Evolutionary conservation across 1,140 invertebrate genomes (phyloP), one percentile per base, ranked within the genome.

Genomic region (Zelostemma sp.): DNA sequence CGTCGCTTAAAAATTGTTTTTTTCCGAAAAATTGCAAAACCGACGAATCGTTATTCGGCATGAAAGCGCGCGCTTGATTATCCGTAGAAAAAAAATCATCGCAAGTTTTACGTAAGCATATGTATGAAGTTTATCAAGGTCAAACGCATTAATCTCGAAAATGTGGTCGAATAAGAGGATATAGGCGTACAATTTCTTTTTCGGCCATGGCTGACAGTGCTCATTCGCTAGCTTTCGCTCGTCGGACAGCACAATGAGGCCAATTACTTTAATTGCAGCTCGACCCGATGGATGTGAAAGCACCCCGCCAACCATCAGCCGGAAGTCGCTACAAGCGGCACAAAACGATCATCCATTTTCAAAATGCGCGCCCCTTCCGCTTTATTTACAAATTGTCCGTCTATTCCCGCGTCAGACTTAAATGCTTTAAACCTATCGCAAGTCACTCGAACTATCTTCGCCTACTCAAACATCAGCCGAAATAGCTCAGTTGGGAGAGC

Each of bases 401-500:
- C n/a, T n/a, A n/a, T n/a, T n/a, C n/a, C n/a, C n/a, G n/a, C n/a
- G n/a, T n/a, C n/a, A n/a, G n/a, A n/a, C n/a, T n/a, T n/a, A n/a
- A n/a, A n/a, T n/a, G n/a, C n/a, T n/a, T n/a, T n/a, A n/a, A n/a
- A n/a, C n/a, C n/a, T n/a, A n/a, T n/a, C n/a, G n/a, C n/a, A n/a
- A n/a, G n/a, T n/a, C n/a, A n/a, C n/a, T n/a, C n/a, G n/a, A n/a
- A n/a, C n/a, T n/a, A n/a, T n/a, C n/a, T n/a, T n/a, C n/a, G n/a
- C n/a, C n/a, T n/a, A n/a, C n/a, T 40, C 28, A 45, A 35, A 51
- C 33, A 28, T n/a, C 15, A 31, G 12, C 84, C 84, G 84, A 86
- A 85, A 31, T 86, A 87, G 83, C 84, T 86, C 84, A 86, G 84
- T 86, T 86, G 83, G 84, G 84, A 86, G 84, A 86, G 82, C 83